Base-by-base conservation (phyloP, 2,797 vertebrate species). In the Gorsachius magnificus region DNA sequence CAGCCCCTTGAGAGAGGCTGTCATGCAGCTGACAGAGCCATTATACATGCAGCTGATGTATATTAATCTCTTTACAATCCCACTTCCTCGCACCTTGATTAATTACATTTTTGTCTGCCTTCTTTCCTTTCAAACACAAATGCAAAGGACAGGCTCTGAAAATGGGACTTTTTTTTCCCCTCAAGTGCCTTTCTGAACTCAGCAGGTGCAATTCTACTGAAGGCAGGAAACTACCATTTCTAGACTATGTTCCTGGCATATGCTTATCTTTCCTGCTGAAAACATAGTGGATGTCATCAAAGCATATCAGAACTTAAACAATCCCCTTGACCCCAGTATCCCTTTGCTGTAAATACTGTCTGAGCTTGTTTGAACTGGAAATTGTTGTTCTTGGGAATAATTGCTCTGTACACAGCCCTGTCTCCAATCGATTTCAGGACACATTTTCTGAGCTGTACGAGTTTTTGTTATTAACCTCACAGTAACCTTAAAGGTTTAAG, bases 201-300 rank as follows among this genome's bases (percentile, higher is more conserved):
- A 96, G 96, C 95, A 97, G 96, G 97, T 95, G 91, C 75, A 80
- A 16, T 29, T 71, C 65, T 57, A 72, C 74, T n/a, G 75, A 83
- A 87, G 90, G 74, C 86, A 89, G 95, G 93, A 96, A 96, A 74
- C 48, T 89, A 60, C 75, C 63, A 50, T 90, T 94, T 88, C 79
- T 80, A 56, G 41, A 57, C 83, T 50, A 1, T 78, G 85, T 94
- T 96, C 83, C 91, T 74, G 93, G 71, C 36, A 3, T 87, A 95
- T 96, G 90, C 94, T 96, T 95, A 94, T 97, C 94, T 96, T 93
- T 85, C 83, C 94, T 95, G 91, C 86, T 97, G 83, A 76, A 96
- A 96, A 94, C 0, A 1, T 6, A 84, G 92, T 66, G 65, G 81
- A 86, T 87, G 83, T 83, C 86, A 97, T 95, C 94, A 96, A 96